These are phyloP conservation scores for Lithobates pipiens DNA, from an alignment of 2,797 vertebrate species.

Conservation along the genomic window DNA sequence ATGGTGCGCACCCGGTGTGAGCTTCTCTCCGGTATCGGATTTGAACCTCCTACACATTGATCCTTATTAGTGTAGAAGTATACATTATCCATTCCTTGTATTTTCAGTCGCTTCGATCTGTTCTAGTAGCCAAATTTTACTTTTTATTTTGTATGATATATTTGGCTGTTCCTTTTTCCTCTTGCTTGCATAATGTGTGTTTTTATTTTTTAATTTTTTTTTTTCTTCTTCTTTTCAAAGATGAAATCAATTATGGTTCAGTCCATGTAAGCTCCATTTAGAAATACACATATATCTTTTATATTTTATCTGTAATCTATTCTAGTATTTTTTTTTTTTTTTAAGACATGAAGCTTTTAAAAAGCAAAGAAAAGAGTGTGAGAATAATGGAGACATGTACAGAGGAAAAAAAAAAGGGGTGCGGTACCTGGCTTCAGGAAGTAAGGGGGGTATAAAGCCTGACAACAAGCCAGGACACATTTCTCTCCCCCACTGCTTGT, in stretches of 20 bases:
- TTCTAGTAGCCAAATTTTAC: constrained; percentile 79
- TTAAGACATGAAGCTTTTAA: constrained; percentile 70
- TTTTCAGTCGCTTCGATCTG: constrained; percentile 84
- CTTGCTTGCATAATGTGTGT: constrained; percentile 84
- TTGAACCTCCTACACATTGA: constrained; percentile 86
- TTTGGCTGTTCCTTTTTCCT: constrained; percentile 81
- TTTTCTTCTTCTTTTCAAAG: background rate
- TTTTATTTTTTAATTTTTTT: constrained; percentile 72
- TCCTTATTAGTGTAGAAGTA: constrained; percentile 85
- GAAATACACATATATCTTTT: constrained; percentile 79
- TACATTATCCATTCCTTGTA: constrained; percentile 97
- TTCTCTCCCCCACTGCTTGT: constrained; percentile 24
- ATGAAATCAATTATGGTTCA: constrained; percentile 78
- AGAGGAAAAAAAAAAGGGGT: constrained; percentile 60
- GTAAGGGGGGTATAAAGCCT: constrained; percentile 64
- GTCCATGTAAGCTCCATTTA: constrained; percentile 84
- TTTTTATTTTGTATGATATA: constrained; percentile 73
- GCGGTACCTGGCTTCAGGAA: constrained; percentile 66
- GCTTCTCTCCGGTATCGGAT: constrained; percentile 88
- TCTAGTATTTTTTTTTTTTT: constrained; percentile 71
- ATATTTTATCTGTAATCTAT: constrained; percentile 77
- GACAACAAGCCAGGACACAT: constrained; percentile 68
- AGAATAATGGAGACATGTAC: constrained; percentile 74
- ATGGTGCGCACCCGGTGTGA: constrained; percentile 88
- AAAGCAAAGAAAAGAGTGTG: constrained; percentile 73